Percentiles rank a stretch among this genome's conserved stretches.
These are phyloP conservation scores for Magallana angulata DNA, from an alignment of 1,140 invertebrate species.

Conservation along the genomic window DNA sequence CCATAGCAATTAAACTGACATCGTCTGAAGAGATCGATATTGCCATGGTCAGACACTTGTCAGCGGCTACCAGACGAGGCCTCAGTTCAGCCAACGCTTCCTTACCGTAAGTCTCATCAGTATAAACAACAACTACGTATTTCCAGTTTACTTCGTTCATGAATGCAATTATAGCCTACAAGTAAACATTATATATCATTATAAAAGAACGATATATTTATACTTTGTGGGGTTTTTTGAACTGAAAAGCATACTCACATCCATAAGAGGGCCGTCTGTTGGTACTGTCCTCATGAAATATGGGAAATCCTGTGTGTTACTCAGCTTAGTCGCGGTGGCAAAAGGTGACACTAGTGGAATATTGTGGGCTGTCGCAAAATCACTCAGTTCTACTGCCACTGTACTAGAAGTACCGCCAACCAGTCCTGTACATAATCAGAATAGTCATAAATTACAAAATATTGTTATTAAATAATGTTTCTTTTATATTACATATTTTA, in stretches of 20 bases:
- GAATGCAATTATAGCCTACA: slow-evolving; percentile 77
- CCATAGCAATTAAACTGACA: slow-evolving; percentile 54
- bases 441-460: too few relatives aligned
- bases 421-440: slow-evolving; percentile 62
- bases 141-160: slow-evolving; percentile 78
- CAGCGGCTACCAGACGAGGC: slow-evolving; percentile 59
- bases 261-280: slow-evolving; percentile 84
- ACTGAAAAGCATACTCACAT: slow-evolving; percentile 57
- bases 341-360: slow-evolving; percentile 89
- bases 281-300: slow-evolving; percentile 90
- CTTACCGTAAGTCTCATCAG: slow-evolving; percentile 73
- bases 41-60: slow-evolving; percentile 73
- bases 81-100: slow-evolving; percentile 72
- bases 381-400: slow-evolving; percentile 62
- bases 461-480: too few relatives aligned
- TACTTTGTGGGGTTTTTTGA: too few relatives aligned
- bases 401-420: slow-evolving; percentile 66
- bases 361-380: slow-evolving; percentile 71
- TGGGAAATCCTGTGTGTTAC: slow-evolving; percentile 86
- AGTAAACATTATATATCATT: slow-evolving; percentile 26
- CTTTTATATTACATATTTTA: too few relatives aligned
- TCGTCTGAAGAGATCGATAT: slow-evolving; percentile 62
- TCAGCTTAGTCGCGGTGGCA: slow-evolving; percentile 87
- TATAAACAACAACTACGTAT: slow-evolving; percentile 79
- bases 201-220: not conserved